Percentiles rank a stretch among this genome's conserved stretches.
These are phyloP conservation scores for Microtus pennsylvanicus DNA, from an alignment of 2,113 vertebrate species.

Conservation along the genomic window DNA sequence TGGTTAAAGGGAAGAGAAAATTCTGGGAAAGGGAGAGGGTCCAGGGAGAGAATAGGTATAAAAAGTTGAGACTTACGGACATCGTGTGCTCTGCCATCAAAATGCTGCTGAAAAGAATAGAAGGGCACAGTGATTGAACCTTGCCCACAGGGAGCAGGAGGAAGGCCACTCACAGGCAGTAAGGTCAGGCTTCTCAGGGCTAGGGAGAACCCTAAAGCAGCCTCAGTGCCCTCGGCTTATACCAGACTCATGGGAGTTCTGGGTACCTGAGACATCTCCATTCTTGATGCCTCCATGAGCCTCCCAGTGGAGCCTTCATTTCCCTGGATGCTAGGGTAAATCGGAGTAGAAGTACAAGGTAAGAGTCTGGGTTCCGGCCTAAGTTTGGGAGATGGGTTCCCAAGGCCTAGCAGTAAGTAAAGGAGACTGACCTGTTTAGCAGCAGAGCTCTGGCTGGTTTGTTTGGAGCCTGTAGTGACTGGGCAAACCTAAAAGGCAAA, in stretches of 20 bases:
- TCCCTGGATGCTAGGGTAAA: conserved; percentile 57
- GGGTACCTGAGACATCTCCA: conserved; percentile 12
- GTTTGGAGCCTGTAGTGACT: conserved; percentile 5
- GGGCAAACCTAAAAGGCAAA: conserved; percentile 60
- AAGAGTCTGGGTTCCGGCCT: not conserved
- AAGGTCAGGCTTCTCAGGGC: not conserved
- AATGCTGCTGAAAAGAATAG: conserved; percentile 52
- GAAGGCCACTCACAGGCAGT: too few species aligned
- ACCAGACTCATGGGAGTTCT: conserved; percentile 34
- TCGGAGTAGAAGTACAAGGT: not conserved
- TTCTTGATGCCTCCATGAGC: not conserved
- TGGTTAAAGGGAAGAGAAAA: not conserved
- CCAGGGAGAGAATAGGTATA: not conserved
- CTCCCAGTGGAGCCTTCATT: conserved; percentile 20
- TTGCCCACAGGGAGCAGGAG: not conserved
- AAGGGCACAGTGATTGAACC: not conserved
- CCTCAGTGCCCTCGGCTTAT: not conserved
- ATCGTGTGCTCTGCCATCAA: conserved; percentile 77
- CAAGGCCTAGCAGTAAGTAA: not conserved
- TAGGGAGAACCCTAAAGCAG: not conserved
- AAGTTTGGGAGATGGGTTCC: not conserved
- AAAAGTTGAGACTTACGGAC: conserved; percentile 45
- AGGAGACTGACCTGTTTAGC: conserved; percentile 62
- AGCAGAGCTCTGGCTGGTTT: conserved; percentile 59
- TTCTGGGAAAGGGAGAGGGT: not conserved